phyloP scores from a whole-genome alignment of 1,140 invertebrate species.

The Eueides isabella region DNA sequence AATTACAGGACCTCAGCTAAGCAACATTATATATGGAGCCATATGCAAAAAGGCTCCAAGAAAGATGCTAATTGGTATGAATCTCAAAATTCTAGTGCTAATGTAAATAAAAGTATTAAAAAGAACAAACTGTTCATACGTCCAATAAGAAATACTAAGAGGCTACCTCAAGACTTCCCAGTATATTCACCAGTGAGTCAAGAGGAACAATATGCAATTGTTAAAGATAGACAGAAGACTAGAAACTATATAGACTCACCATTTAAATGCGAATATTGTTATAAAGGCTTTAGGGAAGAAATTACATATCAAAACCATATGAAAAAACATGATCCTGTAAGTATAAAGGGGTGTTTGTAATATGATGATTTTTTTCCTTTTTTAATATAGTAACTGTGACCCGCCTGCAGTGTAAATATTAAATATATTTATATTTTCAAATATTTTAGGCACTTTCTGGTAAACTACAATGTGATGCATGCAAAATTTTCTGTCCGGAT shows the following conservation, averaged over 20 bases:
- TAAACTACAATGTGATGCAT: conserved; percentile 62
- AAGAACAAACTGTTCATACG: conserved; percentile 42
- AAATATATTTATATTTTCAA: not conserved
- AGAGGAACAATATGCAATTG: conserved; percentile 64
- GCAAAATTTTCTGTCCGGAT: conserved; percentile 61
- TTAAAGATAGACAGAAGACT: conserved; percentile 54
- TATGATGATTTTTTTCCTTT: no score
- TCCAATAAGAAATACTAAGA: conserved; percentile 47
- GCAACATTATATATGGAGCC: conserved; percentile 63
- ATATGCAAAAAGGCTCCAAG: conserved; percentile 57
- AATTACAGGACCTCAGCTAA: conserved; percentile 55
- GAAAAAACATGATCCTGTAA: conserved; percentile 74
- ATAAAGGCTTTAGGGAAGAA: conserved; percentile 60
- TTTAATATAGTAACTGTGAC: no score
- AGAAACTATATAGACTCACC: conserved; percentile 66
- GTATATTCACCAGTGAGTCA: conserved; percentile 60
- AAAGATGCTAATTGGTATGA: conserved; percentile 55
- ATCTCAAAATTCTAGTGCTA: conserved; percentile 47
- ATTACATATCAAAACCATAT: conserved; percentile 67
- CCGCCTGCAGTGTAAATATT: no score
- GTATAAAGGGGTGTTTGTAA: conserved; percentile 24
- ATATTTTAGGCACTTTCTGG: conserved; percentile 47
- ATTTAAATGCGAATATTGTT: conserved; percentile 67
- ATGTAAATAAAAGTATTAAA: conserved; percentile 47
- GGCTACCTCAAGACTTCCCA: conserved; percentile 62